Evolutionary conservation across 2,113 vertebrate genomes (phyloP), one percentile per base, ranked within the genome.

Genomic region (Mormoops blainvillei): DNA sequence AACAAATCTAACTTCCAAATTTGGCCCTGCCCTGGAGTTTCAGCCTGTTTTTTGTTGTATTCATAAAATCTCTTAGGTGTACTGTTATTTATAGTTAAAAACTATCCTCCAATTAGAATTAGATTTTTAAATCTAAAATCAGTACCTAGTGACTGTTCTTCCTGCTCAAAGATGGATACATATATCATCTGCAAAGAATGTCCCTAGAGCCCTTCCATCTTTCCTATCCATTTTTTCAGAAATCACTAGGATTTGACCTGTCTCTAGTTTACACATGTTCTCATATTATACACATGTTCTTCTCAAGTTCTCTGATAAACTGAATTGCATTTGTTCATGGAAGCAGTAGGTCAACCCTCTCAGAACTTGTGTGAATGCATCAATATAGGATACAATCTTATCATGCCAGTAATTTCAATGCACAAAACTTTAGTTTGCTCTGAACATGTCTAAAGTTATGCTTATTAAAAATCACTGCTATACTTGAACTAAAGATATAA

Each of bases 1-100:
- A 88, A 91, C 18, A 77, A 91, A 82, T 96, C 86, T 89, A 56
- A 83, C 78, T 89, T 89, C 74, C 54, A 96, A 83, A 94, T 87
- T 50, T 54, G 7, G 68, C n/a, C 26, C 48, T 61, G 33, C 33
- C 50, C 24, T 87, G 74, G n/a, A 52, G 38, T 95, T 91, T 61
- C 67, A 89, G 63, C 31, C 89, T 91, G 20, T 33, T 52, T 95
- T 95, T 68, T 73, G 87, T 56, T 38, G 8, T 52, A 67, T 82
- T 43, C 48, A 63, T 87, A 92, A 91, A 94, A 89, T 94, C 13
- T 86, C 43, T 82, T 61, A 74, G 67, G 45, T 56, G 36, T 54
- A n/a, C 50, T 43, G 22, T 95, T 91, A 28, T 71, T 93, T 38
- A 84, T 86, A 81, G 88, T 36, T 86, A 18, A 77, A 92, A 63